Conservation (phyloP, 2,888 invertebrate genomes). For the Tryphoninae sp. region DNA sequence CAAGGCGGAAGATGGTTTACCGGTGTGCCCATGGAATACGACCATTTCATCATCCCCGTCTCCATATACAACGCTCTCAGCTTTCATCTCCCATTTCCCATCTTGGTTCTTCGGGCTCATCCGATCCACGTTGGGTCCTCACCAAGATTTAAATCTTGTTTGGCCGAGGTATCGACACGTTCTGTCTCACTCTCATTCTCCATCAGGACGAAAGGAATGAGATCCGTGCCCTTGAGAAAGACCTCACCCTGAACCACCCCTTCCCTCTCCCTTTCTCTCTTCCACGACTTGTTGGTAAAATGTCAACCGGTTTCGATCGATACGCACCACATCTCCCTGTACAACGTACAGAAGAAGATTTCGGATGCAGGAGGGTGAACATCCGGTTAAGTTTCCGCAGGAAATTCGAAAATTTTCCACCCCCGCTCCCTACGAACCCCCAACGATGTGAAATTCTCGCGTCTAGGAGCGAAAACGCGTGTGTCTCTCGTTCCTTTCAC, state of each 20-base stretch:
- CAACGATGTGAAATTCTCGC: slow-evolving; percentile 14
- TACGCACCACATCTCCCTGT: slow-evolving; percentile 5
- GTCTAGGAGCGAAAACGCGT: neutral
- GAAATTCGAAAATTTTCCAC: slow-evolving; percentile 69
- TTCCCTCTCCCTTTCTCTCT: slow-evolving; percentile 27
- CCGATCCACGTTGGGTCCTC: slow-evolving; percentile 71
- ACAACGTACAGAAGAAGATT: slow-evolving; percentile 26
- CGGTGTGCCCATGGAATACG: slow-evolving; percentile 42
- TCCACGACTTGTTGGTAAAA: slow-evolving; percentile 38
- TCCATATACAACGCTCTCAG: slow-evolving; percentile 55
- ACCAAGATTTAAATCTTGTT: slow-evolving; percentile 77
- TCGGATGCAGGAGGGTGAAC: slow-evolving; percentile 48
- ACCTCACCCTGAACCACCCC: slow-evolving; percentile 9
- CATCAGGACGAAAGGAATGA: slow-evolving; percentile 37
- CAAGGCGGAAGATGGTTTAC: slow-evolving; percentile 42
- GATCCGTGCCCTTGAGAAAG: slow-evolving; percentile 53
- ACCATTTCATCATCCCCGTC: slow-evolving; percentile 28
- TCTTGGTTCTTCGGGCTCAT: slow-evolving; percentile 69
- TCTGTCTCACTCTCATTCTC: slow-evolving; percentile 68
- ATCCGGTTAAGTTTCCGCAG: slow-evolving; percentile 69
- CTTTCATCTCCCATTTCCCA: slow-evolving; percentile 72
- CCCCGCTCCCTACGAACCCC: slow-evolving; percentile 36
- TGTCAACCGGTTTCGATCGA: slow-evolving; percentile 53
- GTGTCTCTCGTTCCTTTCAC: slow-evolving; percentile 11
- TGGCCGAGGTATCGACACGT: slow-evolving; percentile 72